These are phyloP conservation scores for Porites australiensis DNA, from an alignment of 64 coral and sea anemone species.

Conservation along the genomic window DNA sequence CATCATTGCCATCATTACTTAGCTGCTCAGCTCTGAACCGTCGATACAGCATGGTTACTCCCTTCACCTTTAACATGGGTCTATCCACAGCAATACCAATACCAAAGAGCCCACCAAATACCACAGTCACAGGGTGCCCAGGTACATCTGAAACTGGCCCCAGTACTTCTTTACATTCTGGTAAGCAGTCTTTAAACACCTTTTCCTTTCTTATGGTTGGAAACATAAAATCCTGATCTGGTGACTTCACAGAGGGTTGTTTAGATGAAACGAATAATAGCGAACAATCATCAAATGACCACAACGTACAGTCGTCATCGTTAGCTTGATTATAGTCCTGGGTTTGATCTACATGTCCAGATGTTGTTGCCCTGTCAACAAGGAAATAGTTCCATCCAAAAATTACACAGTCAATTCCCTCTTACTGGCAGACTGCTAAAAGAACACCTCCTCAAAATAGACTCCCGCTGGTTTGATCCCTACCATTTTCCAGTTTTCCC, in stretches of 20 bases:
- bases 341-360: neutral
- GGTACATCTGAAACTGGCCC: constrained; percentile 80
- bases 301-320: constrained; percentile 72
- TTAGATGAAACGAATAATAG: neutral
- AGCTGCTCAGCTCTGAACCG: constrained; percentile 88
- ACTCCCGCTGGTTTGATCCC: too few species aligned
- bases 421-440: too few species aligned
- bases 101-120: constrained; percentile 76
- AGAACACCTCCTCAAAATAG: too few species aligned
- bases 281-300: constrained; percentile 82
- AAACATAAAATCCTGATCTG: constrained; percentile 58
- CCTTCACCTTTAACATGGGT: constrained; percentile 50
- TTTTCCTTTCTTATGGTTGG: constrained; percentile 73
- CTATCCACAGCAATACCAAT: constrained; percentile 77
- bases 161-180: constrained; percentile 78
- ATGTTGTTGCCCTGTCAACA: neutral
- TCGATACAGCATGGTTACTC: constrained; percentile 89
- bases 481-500: too few species aligned
- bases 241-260: neutral
- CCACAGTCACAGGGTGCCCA: constrained; percentile 86
- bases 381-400: neutral
- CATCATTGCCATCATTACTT: constrained; percentile 63
- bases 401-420: neutral
- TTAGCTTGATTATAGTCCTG: constrained; percentile 48
- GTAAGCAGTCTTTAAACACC: constrained; percentile 73